Evolutionary conservation across 2,797 vertebrate species (phyloP).

Genomic region (Notamacropus eugenii): DNA sequence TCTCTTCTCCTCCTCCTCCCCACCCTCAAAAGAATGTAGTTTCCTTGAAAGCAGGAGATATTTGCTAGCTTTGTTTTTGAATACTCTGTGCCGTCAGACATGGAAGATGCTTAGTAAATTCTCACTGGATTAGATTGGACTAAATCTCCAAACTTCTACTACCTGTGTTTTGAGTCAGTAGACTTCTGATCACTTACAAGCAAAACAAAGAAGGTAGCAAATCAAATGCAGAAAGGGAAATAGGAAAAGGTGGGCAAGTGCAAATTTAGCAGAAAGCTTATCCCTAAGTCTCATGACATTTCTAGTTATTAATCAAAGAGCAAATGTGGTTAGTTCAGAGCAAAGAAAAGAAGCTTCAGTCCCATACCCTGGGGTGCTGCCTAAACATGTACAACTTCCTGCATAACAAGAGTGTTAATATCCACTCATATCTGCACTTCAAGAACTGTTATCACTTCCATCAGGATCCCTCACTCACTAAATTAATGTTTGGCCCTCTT

Average conservation of each 20-base stretch:
- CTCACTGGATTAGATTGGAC: background rate
- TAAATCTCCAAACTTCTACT: background rate
- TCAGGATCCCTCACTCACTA: constrained; percentile 17
- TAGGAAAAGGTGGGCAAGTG: constrained; percentile 8
- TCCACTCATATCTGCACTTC: constrained; percentile 19
- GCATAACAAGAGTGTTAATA: background rate
- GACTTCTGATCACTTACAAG: constrained; percentile 33
- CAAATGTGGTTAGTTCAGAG: background rate
- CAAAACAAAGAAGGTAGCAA: background rate
- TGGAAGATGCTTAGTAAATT: background rate
- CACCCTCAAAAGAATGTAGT: background rate
- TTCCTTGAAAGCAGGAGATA: background rate
- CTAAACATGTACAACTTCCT: constrained; percentile 2
- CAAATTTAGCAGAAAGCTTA: background rate
- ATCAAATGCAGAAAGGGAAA: constrained; percentile 14
- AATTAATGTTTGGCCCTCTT: background rate
- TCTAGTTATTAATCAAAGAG: background rate
- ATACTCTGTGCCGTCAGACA: background rate
- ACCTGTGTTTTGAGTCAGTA: background rate
- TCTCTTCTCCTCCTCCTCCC: background rate
- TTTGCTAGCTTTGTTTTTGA: background rate
- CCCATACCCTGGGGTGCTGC: background rate
- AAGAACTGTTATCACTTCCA: constrained; percentile 16
- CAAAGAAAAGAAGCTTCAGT: background rate
- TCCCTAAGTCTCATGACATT: background rate